Base-by-base conservation (phyloP, 2,113 vertebrate genomes). In the Oncorhynchus nerka region DNA sequence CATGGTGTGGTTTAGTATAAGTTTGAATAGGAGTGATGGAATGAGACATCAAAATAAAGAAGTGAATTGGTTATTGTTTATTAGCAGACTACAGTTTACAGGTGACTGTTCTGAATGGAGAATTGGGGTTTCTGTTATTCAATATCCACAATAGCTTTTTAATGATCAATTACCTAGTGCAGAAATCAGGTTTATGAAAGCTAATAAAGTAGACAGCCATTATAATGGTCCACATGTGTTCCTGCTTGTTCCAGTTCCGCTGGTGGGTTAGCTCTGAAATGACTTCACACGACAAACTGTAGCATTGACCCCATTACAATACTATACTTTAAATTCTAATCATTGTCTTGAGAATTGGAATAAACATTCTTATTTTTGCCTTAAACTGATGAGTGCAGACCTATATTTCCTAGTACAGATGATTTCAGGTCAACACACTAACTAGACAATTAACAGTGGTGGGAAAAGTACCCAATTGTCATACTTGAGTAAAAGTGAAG, bases 131-230 rank as follows among this genome's bases (percentile, higher is more conserved):
- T 68, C 61, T 74, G 72, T 74, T 39, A 65, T 74, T 66, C 62
- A 66, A 74, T 66, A 48, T 7, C 73, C 73, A 66, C 51, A 65
- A 74, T 34, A 15, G 28, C 28, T 11, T 65, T 73, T 65, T 66
- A 45, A 74, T 74, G 62, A 74, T 74, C 73, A 65, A 28, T 49
- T 74, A 65, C 73, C 64, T 64, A 30, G 72, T 66, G 73, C 73
- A 45, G 34, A 61, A 74, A 65, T 66, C 59, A 45, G 61, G 61
- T 74, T 74, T 65, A 64, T 66, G 26, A 65, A 30, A 74, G 73
- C 64, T 61, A 66, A 66, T 51, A 49, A 74, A 51, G 32, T 65
- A 24, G 32, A 64, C 64, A 65, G 73, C 34, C 15, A 16, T 22
- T 32, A 32, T 74, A 74, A 74, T 74, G 73, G 32, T 66, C 45